These are phyloP conservation scores for Elephantulus edwardii DNA, from an alignment of 2,113 vertebrate species.

Conservation along the genomic window DNA sequence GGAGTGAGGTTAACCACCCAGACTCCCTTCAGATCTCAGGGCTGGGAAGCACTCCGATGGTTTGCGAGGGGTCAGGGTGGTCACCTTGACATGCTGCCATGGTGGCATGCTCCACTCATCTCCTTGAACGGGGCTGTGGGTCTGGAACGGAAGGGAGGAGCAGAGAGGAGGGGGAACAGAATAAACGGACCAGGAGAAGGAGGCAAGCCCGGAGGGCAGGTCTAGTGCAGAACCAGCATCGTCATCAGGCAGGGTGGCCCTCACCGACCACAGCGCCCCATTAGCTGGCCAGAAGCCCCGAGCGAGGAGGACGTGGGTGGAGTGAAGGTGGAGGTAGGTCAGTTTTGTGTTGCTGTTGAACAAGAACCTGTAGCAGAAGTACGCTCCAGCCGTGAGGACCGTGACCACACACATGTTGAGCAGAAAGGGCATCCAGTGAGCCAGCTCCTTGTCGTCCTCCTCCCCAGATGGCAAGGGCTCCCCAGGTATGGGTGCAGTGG, in stretches of 20 bases:
- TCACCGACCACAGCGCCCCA: background rate
- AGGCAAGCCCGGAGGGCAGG: fast-evolving
- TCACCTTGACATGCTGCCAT: too few species aligned
- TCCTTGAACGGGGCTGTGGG: too few species aligned
- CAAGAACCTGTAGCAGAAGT: constrained; percentile 90
- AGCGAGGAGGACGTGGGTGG: background rate
- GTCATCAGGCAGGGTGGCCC: background rate
- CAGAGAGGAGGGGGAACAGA: too few species aligned
- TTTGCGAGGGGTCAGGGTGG: background rate
- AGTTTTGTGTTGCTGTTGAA: background rate
- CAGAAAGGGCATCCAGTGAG: constrained; percentile 90
- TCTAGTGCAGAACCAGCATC: background rate
- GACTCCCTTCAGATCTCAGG: background rate
- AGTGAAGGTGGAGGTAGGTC: background rate
- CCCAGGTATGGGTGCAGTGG: constrained; percentile 64
- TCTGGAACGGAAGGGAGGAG: too few species aligned
- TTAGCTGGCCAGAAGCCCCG: fast-evolving
- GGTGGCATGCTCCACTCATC: too few species aligned
- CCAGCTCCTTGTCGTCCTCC: constrained; percentile 76
- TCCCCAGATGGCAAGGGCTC: constrained; percentile 64
- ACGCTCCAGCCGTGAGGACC: constrained; percentile 90
- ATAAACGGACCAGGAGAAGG: background rate
- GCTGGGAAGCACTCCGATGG: background rate
- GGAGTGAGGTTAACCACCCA: constrained; percentile 49
- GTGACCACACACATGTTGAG: constrained; percentile 93